Base-by-base conservation (phyloP, 2,113 vertebrate genomes). In the Oenanthe melanoleuca region DNA sequence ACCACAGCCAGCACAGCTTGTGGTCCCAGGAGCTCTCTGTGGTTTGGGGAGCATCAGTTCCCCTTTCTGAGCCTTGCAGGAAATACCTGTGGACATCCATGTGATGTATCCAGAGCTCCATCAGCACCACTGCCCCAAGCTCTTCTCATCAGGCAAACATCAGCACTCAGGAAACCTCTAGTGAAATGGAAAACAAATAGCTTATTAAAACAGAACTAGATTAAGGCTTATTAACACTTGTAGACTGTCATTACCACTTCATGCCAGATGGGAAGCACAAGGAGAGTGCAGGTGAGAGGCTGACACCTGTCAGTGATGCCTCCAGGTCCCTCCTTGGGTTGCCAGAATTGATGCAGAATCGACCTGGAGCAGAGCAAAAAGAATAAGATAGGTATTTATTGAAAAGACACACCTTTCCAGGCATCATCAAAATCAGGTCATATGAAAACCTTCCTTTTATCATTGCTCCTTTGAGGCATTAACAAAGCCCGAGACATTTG, bases 1-100 rank as follows among this genome's bases (percentile, higher is more conserved):
- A 38, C 16, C 19, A 52, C 18, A 52, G 33, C 18, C 38, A 79
- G 33, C 23, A 55, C 5, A 70, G 18, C 7, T 42, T 45, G n/a
- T 33, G 52, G 59, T 26, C 34, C 42, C 73, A 66, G 52, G 38
- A 45, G 26, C 47, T 49, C 56, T 42, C 44, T 64, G 53, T 13
- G 59, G 13, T 42, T 33, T 37, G 28, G 12, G 33, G 37, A 78
- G 21, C 21, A 12, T 5, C 4, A n/a, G 9, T 37, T 75, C 7
- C 37, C 20, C 17, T 24, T 71, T 29, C 88, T 37, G 18, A 67
- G 26, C 16, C 20, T 57, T 42, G 14, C 7, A 37, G 25, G 5
- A 77, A 80, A 57, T 0, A 3, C 19, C n/a, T 28, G 12, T 1
- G 0, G 14, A 16, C 21, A 25, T 31, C 40, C 31, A n/a, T 0